Percentiles rank a stretch among this genome's conserved stretches.
Evolutionary conservation across 2,113 vertebrate genomes (phyloP).

Genomic region (Cinclus mexicanus): DNA sequence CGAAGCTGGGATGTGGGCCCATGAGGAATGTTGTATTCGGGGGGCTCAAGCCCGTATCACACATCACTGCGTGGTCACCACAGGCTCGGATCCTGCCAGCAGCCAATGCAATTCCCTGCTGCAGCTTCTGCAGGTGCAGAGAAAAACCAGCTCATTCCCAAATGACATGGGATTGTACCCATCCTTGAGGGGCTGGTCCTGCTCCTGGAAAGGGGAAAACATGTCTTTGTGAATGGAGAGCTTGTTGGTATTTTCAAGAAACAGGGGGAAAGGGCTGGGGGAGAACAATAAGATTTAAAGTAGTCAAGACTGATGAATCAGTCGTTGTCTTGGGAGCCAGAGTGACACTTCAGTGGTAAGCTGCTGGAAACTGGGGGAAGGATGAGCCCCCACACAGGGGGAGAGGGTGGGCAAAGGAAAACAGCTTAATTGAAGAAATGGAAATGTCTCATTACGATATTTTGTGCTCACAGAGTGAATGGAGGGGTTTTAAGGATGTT

Average conservation of each 20-base stretch:
- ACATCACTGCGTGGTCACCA: neutral
- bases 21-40: fast-evolving
- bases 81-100: neutral
- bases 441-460: neutral
- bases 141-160: neutral
- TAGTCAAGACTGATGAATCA: slow-evolving; percentile 12
- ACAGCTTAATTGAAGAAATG: neutral
- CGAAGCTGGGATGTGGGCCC: neutral
- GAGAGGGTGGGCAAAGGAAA: neutral
- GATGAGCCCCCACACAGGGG: neutral
- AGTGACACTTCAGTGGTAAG: neutral
- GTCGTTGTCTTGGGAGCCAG: neutral
- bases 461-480: neutral
- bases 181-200: neutral
- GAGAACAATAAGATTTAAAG: neutral
- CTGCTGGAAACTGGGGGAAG: neutral
- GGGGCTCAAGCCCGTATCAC: fast-evolving
- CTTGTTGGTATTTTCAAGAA: neutral
- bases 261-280: neutral
- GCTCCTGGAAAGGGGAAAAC: neutral
- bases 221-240: neutral
- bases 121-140: neutral
- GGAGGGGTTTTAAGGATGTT: fast-evolving
- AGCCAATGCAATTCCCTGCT: neutral
- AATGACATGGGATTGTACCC: neutral